Conservation (phyloP, 2,113 vertebrate genomes). For the Dicerorhinus sumatrensis region DNA sequence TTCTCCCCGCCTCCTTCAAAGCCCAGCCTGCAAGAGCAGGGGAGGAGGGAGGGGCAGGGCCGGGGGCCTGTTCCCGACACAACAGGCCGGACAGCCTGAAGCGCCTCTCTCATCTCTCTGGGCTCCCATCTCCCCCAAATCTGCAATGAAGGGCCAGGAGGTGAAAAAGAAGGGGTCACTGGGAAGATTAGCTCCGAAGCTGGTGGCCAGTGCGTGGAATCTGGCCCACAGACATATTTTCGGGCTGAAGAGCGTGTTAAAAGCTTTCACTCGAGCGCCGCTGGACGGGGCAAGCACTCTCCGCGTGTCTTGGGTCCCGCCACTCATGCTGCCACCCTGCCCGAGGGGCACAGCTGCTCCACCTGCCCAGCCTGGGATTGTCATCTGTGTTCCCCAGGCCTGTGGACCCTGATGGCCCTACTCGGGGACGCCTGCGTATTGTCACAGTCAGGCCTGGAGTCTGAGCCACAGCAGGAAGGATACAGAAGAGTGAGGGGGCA, state of each 20-base stretch:
- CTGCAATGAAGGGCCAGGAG: neutral
- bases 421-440: neutral
- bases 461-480: neutral
- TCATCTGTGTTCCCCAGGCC: neutral
- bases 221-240: neutral
- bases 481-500: neutral
- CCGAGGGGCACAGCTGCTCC: accelerated
- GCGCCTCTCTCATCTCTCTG: neutral
- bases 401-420: neutral
- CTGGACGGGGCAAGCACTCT: too few species aligned
- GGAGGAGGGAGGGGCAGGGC: neutral
- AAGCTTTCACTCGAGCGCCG: neutral
- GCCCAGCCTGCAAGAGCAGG: neutral
- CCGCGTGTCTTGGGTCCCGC: neutral
- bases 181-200: neutral
- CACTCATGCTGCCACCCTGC: neutral
- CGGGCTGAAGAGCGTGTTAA: neutral
- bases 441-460: neutral
- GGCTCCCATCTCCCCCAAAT: neutral
- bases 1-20: neutral
- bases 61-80: neutral
- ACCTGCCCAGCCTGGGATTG: neutral
- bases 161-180: neutral
- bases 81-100: neutral
- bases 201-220: neutral